Percentiles rank a stretch among this genome's conserved stretches.
These are phyloP conservation scores for Erethizon dorsatum DNA, from an alignment of 2,797 vertebrate genomes.

Conservation along the genomic window DNA sequence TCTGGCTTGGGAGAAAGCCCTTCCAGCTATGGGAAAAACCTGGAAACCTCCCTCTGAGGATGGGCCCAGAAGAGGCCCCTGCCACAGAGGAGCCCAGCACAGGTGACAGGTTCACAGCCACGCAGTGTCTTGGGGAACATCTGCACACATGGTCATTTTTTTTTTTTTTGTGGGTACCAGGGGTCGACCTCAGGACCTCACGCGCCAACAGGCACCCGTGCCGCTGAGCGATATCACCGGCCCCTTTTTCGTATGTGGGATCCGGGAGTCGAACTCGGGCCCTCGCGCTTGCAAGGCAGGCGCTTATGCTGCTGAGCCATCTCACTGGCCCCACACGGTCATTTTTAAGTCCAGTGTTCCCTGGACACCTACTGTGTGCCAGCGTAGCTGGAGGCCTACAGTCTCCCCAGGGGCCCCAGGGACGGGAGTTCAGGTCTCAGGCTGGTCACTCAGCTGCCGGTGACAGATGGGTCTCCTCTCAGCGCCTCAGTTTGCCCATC, in stretches of 20 bases:
- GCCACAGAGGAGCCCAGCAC: not conserved
- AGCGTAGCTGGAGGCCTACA: not conserved
- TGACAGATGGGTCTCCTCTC: not conserved
- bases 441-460: not conserved
- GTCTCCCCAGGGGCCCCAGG: not conserved
- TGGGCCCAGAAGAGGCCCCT: rapidly evolving
- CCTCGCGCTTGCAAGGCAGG: too few species aligned
- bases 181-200: too few species aligned
- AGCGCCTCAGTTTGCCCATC: not conserved
- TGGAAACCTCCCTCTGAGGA: not conserved
- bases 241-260: too few species aligned
- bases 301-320: too few species aligned
- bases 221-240: too few species aligned
- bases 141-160: not conserved
- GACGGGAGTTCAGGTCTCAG: not conserved
- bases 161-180: too few species aligned
- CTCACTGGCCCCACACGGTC: too few species aligned
- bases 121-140: rapidly evolving
- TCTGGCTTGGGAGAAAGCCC: not conserved
- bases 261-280: too few species aligned
- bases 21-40: not conserved
- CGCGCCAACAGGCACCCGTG: too few species aligned
- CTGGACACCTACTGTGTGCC: not conserved
- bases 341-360: not conserved
- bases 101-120: not conserved